Base-by-base conservation (phyloP, 2,797 vertebrate species). In the Rhinella marina region DNA sequence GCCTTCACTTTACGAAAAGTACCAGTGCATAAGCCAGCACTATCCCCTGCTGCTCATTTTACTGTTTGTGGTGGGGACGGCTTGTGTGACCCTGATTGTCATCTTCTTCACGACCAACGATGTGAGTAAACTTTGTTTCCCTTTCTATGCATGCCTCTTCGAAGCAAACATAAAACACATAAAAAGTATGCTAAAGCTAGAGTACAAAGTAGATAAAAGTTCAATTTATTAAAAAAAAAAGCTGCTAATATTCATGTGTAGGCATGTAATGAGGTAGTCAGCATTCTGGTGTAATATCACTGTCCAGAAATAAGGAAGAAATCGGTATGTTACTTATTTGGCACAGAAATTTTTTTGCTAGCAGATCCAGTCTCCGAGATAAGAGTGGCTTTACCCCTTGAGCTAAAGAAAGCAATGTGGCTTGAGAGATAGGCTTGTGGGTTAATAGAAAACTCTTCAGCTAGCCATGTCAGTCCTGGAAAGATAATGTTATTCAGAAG, bases 1-100 rank as follows among this genome's bases (percentile, higher is more conserved):
- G 0, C 93, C 94, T 8, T 95, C 95, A 0, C 94, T 99, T 48
- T 99, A 98, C 7, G 96, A 97, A 91, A 98, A 97, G 93, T 99
- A 97, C 92, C 95, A 95, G 81, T 98, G 97, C 89, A 97, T 96
- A 84, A 97, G 96, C 92, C 98, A 99, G 93, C 95, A 96, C 2
- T 97, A 98, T 85, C 97, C 97, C 0, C 96, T 97, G 0, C 95
- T 99, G 91, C 96, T 98, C 50, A 91, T 96, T 61, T 93, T 99
- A 88, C 96, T 99, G 79, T 93, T 95, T 92, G 96, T 98, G 85
- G 96, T 96, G 50, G 93, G 95, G 78, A 77, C 96, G 14, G 93
- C 92, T 88, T 99, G 97, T 84, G 89, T 84, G 0, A 90, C 94
- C 0, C 95, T 99, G 1, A 93, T 99, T 23, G 72, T 92, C 56